phyloP scores from a whole-genome alignment of 2,113 vertebrate species.

The Paramisgurnus dabryanus region DNA sequence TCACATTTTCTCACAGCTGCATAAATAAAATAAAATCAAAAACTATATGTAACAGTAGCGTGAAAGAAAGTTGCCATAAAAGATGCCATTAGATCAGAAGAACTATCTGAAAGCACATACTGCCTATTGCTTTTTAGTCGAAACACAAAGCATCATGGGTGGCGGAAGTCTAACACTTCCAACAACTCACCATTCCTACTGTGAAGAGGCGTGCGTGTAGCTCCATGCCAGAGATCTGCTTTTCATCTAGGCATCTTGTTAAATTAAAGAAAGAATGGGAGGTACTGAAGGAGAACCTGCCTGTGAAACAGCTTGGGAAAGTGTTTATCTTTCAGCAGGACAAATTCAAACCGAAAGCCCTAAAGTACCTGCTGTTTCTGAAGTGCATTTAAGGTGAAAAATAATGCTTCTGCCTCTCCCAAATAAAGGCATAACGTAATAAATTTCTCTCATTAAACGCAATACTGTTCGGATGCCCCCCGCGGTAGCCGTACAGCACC shows the following conservation, averaged over 20 bases:
- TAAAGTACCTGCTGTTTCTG: slow-evolving; percentile 18
- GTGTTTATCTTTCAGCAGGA: slow-evolving; percentile 14
- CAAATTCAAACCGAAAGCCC: neutral
- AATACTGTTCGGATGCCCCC: slow-evolving; percentile 22
- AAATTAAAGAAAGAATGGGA: neutral
- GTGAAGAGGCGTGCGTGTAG: neutral
- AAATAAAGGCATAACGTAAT: slow-evolving; percentile 43
- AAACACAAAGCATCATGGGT: neutral
- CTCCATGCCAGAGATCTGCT: neutral
- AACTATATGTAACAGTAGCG: too few relatives aligned
- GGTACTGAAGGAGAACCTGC: neutral
- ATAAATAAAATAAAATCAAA: too few relatives aligned
- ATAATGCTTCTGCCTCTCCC: slow-evolving; percentile 16
- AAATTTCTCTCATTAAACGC: slow-evolving; percentile 50
- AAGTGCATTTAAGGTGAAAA: slow-evolving; percentile 43
- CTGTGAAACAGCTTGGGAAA: neutral
- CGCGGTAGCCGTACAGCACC: slow-evolving; percentile 4
- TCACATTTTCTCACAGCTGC: too few relatives aligned
- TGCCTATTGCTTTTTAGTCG: too few relatives aligned
- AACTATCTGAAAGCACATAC: too few relatives aligned
- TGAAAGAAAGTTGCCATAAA: too few relatives aligned
- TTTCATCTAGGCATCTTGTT: neutral
- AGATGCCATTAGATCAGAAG: too few relatives aligned
- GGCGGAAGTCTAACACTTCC: too few relatives aligned
- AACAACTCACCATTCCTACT: neutral